Percentiles rank a stretch among this genome's conserved stretches.
Evolutionary conservation across 2,888 invertebrate genomes (phyloP).

Genomic region (Caenorhabditis uteleia): DNA sequence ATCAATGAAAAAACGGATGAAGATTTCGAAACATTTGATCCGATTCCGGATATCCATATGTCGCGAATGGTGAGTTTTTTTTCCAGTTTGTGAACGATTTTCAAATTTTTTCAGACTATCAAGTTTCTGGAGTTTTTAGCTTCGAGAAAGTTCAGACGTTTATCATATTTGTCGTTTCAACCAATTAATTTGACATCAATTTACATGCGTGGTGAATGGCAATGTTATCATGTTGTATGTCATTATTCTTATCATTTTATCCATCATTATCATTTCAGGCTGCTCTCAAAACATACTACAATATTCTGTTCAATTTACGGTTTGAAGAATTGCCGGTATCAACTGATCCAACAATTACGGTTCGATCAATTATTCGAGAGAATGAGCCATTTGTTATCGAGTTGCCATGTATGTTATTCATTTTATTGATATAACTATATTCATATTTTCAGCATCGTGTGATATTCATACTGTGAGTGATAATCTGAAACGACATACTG

Average conservation of each 20-base stretch:
- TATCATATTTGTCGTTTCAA: constrained; percentile 25
- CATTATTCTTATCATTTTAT: not conserved
- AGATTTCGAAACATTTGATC: not conserved
- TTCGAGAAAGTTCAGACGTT: constrained; percentile 39
- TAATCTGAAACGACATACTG: constrained; percentile 29
- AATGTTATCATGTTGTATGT: constrained; percentile 29
- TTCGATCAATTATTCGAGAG: constrained; percentile 34
- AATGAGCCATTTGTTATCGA: constrained; percentile 47
- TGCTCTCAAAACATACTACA: constrained; percentile 44
- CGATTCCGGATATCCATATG: constrained; percentile 5
- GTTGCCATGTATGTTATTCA: constrained; percentile 25
- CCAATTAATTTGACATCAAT: constrained; percentile 27
- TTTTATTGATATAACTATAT: not conserved
- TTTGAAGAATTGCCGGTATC: constrained; percentile 50
- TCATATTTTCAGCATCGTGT: constrained; percentile 10
- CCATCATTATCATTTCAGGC: constrained; percentile 5
- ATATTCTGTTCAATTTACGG: constrained; percentile 45
- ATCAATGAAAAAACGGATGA: not conserved
- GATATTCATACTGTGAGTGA: constrained; percentile 9
- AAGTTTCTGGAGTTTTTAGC: constrained; percentile 47
- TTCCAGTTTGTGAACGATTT: not conserved
- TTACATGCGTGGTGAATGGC: constrained; percentile 46
- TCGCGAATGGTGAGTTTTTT: constrained; percentile 12
- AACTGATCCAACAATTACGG: constrained; percentile 27
- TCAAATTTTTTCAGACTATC: constrained; percentile 13